A percentile compares a stretch with the other conserved stretches of the same genome.
These are phyloP conservation scores for Dynastes maya DNA, from an alignment of 2,888 invertebrate genomes.

Conservation along the genomic window DNA sequence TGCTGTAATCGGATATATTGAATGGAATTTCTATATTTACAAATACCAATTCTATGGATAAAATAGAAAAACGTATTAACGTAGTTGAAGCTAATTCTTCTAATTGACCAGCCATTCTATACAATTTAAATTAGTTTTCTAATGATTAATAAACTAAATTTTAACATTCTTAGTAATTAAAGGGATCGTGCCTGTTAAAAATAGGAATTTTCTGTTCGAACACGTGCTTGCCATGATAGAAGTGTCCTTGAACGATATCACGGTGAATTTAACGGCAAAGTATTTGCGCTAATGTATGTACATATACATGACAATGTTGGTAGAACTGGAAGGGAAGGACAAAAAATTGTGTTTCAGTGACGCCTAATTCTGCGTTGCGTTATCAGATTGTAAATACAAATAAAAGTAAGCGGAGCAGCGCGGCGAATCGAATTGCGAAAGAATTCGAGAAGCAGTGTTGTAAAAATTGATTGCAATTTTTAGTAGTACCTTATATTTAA, in stretches of 20 bases:
- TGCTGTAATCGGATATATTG: conserved; percentile 1
- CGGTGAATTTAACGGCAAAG: background rate
- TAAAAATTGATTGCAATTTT: background rate
- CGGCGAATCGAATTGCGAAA: background rate
- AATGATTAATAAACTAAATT: conserved; percentile 13
- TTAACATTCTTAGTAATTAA: conserved; percentile 16
- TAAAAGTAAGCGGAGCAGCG: background rate
- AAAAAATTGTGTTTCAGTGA: background rate
- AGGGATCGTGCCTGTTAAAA: background rate
- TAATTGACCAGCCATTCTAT: background rate
- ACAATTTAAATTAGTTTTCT: background rate
- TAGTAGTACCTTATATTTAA: too few relatives aligned
- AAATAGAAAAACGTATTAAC: background rate
- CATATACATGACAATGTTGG: background rate
- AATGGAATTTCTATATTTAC: conserved; percentile 24
- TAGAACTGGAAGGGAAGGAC: background rate
- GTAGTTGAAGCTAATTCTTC: background rate
- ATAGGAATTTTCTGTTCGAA: conserved; percentile 9
- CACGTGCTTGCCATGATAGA: conserved; percentile 8
- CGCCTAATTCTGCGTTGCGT: background rate
- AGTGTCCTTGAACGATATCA: conserved; percentile 14
- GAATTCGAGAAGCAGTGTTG: background rate
- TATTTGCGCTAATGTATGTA: background rate
- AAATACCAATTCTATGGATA: background rate
- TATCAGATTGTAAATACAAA: conserved; percentile 3